Evolutionary conservation across 2,888 invertebrate genomes (phyloP).

Genomic region (Helicoverpa assulta): DNA sequence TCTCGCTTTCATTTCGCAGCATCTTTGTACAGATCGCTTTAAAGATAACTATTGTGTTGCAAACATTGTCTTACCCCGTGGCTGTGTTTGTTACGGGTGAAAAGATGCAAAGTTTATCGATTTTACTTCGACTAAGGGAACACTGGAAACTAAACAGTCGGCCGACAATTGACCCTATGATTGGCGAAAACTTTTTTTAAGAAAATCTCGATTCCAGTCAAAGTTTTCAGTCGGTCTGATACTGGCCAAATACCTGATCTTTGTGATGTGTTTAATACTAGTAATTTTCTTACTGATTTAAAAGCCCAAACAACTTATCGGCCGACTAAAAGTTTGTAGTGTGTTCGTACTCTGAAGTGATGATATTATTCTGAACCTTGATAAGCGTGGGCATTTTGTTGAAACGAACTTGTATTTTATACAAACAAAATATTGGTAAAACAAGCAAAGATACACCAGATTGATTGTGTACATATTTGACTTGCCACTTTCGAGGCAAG

Average conservation of each 20-base stretch:
- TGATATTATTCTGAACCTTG: neutral
- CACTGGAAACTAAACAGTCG: too few relatives aligned
- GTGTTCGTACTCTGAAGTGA: neutral
- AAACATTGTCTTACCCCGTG: constrained; percentile 36
- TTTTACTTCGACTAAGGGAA: constrained; percentile 13
- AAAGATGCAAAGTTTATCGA: constrained; percentile 27
- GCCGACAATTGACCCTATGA: too few relatives aligned
- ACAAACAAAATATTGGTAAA: neutral
- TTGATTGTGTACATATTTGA: neutral
- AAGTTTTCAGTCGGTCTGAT: too few relatives aligned
- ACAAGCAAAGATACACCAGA: neutral
- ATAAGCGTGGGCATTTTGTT: constrained; percentile 4
- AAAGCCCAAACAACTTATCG: too few relatives aligned
- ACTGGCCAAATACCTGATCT: too few relatives aligned
- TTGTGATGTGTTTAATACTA: too few relatives aligned
- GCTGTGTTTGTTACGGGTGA: constrained; percentile 24
- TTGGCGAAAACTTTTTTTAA: too few relatives aligned
- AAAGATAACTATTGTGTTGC: constrained; percentile 50
- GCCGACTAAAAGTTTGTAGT: too few relatives aligned
- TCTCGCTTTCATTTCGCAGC: constrained; percentile 41
- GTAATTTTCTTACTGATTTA: too few relatives aligned
- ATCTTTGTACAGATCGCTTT: constrained; percentile 42
- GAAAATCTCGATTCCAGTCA: too few relatives aligned
- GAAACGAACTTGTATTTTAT: neutral
- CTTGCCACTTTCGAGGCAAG: neutral